Conservation (phyloP, 2,113 vertebrate genomes). For the Vimba vimba region DNA sequence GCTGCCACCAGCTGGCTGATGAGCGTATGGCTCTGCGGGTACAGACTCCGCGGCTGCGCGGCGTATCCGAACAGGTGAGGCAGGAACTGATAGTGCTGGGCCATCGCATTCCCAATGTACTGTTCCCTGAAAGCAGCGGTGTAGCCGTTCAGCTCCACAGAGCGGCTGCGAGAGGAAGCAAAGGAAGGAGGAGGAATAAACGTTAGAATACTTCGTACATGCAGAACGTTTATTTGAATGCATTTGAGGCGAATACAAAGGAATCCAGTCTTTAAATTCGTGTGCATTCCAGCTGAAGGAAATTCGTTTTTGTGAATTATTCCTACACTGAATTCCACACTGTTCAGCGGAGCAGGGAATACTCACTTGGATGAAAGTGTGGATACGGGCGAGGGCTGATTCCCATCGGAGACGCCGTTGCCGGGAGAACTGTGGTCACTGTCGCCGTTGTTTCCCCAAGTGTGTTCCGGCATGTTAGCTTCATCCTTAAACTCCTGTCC, state of each 20-base stretch:
- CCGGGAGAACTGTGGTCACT: slow-evolving; percentile 97
- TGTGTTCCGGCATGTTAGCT: slow-evolving; percentile 82
- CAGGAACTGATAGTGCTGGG: slow-evolving; percentile 92
- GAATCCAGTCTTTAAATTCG: not conserved
- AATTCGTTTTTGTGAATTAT: not conserved
- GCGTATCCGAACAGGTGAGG: slow-evolving; percentile 95
- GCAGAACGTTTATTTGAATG: not conserved
- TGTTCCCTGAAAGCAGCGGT: slow-evolving; percentile 91
- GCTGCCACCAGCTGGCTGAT: slow-evolving; percentile 93
- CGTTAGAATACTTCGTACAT: not conserved
- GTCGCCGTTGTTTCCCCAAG: slow-evolving; percentile 97
- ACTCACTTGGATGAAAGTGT: slow-evolving; percentile 93
- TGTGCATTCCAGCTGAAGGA: not conserved
- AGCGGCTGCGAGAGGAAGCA: slow-evolving; percentile 79
- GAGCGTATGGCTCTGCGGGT: slow-evolving; percentile 91
- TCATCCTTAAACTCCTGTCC: slow-evolving; percentile 99
- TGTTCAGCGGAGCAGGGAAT: not conserved
- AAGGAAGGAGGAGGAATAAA: slow-evolving; percentile 16
- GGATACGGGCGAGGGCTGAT: slow-evolving; percentile 96
- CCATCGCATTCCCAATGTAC: slow-evolving; percentile 90
- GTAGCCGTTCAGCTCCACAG: slow-evolving; percentile 93
- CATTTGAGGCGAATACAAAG: not conserved
- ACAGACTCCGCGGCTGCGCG: slow-evolving; percentile 85
- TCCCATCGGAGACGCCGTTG: slow-evolving; percentile 95
- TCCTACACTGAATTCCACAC: not conserved